A percentile compares a stretch with the other conserved stretches of the same genome.
Evolutionary conservation across 2,113 vertebrate species (phyloP).

Genomic region (Ictalurus furcatus): DNA sequence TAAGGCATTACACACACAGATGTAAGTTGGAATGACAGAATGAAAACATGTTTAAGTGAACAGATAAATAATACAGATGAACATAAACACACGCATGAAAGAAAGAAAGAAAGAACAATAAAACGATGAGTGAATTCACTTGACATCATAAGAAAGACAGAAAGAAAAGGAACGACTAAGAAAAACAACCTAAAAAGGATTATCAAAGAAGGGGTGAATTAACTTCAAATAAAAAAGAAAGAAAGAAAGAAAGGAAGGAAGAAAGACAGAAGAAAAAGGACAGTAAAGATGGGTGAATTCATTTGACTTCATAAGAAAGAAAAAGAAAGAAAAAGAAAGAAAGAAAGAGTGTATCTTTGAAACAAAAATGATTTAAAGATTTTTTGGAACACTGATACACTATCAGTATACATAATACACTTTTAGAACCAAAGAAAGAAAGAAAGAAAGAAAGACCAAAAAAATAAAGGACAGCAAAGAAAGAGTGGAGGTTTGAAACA

Average conservation of each 20-base stretch:
- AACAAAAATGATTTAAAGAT: neutral
- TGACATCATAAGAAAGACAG: neutral
- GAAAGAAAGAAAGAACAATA: slow-evolving; percentile 32
- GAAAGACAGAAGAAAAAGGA: too few relatives aligned
- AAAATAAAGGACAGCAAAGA: neutral
- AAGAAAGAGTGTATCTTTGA: neutral
- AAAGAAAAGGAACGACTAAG: neutral
- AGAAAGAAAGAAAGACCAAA: neutral
- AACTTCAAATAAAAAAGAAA: neutral
- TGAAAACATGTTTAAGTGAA: slow-evolving; percentile 24
- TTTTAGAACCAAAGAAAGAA: neutral
- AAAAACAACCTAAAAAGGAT: too few relatives aligned
- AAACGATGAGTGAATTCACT: neutral
- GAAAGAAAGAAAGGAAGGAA: neutral
- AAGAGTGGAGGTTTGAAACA: neutral
- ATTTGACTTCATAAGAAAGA: too few relatives aligned
- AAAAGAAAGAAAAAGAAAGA: neutral
- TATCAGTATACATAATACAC: neutral
- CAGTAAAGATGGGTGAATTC: too few relatives aligned
- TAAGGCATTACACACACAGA: slow-evolving; percentile 29
- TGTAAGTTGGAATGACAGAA: slow-evolving; percentile 27
- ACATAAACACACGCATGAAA: neutral
- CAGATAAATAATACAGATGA: slow-evolving; percentile 40
- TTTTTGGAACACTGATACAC: neutral
- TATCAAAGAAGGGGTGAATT: neutral